Conservation (phyloP, 2,888 invertebrate species). For the Mythimna impura region DNA sequence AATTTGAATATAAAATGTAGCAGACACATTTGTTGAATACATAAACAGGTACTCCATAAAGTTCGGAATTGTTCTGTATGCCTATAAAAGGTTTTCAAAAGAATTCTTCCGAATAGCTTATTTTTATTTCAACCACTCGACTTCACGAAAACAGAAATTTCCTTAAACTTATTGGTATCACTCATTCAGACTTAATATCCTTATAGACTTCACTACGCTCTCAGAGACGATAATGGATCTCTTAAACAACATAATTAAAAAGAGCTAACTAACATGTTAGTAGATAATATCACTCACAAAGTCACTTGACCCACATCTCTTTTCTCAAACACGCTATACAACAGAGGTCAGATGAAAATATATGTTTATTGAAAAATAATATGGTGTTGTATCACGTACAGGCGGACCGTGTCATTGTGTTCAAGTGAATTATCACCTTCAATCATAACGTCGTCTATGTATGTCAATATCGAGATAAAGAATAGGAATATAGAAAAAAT, state of each 20-base stretch:
- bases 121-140: slow-evolving; percentile 28
- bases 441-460: slow-evolving; percentile 42
- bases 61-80: slow-evolving; percentile 32
- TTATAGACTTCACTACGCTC: background rate
- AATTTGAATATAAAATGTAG: slow-evolving; percentile 58
- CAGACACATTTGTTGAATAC: slow-evolving; percentile 48
- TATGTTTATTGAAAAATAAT: slow-evolving; percentile 74
- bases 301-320: slow-evolving; percentile 75
- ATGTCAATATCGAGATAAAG: slow-evolving; percentile 44
- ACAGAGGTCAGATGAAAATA: slow-evolving; percentile 74
- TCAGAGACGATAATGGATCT: background rate
- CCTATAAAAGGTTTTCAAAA: slow-evolving; percentile 45
- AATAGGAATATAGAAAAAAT: slow-evolving; percentile 25
- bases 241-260: slow-evolving; percentile 29
- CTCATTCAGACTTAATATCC: background rate
- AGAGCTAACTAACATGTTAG: slow-evolving; percentile 31
- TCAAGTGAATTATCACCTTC: slow-evolving; percentile 64
- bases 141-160: slow-evolving; percentile 6
- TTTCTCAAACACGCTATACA: slow-evolving; percentile 67
- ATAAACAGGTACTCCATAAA: slow-evolving; percentile 39
- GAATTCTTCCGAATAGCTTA: slow-evolving; percentile 45
- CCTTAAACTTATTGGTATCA: background rate
- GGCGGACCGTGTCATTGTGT: slow-evolving; percentile 61
- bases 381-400: slow-evolving; percentile 64
- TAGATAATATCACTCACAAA: slow-evolving; percentile 51